Evolutionary conservation across 2,888 invertebrate genomes (phyloP), one percentile per base, ranked within the genome.

Genomic region (Xanthostigma xanthostigma): DNA sequence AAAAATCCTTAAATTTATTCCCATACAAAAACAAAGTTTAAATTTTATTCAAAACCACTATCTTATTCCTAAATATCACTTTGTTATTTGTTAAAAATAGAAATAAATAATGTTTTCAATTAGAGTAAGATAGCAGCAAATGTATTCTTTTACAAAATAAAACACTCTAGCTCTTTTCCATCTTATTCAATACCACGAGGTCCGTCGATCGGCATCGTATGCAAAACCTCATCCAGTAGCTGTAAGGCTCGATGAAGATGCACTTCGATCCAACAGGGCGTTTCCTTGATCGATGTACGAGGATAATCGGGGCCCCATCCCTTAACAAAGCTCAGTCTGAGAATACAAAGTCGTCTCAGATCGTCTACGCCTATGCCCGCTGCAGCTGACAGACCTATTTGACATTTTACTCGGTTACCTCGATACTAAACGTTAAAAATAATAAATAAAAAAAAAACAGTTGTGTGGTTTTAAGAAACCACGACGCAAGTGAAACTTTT

Each of bases 231-330:
- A 66, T 98, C 97, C 11, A 98, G 73, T 17, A 98, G 77, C 65
- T 98, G 97, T 41, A 98, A 76, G 1, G 98, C 94, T 63, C 94
- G 81, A 69, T 95, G 93, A 53, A 96, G 72, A 66, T 96, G 94
- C 50, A 93, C 89, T 69, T 93, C 92, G 54, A 93, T 88, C 93
- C 93, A 93, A 70, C 93, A 93, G 0, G 98, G 98, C 6, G 97
- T 98, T 69, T 98, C 96, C 68, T 98, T 99, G 64, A 98, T 97
- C 54, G 89, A 91, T 63, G 89, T 86, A 53, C 97, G 76, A 12
- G 92, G 94, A 72, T 98, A 99, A 72, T 96, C 94, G 3, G 94
- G 94, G 46, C 97, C 98, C 98, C 98, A 99, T 55, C 98, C 98
- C 73, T 98, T 99, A n/a, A 99, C 98, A 68, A 98, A 99, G 65